Percentiles rank a stretch among this genome's conserved stretches.
phyloP scores from a whole-genome alignment of 2,797 vertebrate species.

The Amblyraja radiata region DNA sequence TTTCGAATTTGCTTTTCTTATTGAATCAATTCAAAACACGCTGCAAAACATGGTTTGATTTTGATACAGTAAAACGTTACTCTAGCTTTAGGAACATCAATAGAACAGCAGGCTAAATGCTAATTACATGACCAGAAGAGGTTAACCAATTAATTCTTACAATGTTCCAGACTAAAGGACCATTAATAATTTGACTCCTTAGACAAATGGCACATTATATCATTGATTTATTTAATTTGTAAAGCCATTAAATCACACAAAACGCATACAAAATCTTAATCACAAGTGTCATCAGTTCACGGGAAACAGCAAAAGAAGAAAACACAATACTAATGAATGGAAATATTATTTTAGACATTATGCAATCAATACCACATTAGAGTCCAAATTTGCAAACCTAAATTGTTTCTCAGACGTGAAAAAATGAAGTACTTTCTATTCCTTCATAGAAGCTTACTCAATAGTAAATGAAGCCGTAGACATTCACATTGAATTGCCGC shows the following conservation, averaged over 20 bases:
- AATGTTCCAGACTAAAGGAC: not conserved
- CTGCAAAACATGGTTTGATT: not conserved
- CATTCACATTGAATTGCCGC: slow-evolving; percentile 26
- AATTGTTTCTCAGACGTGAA: not conserved
- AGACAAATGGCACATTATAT: slow-evolving; percentile 28
- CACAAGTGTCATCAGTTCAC: not conserved
- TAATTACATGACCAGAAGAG: slow-evolving; percentile 29
- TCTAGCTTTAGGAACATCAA: slow-evolving; percentile 6
- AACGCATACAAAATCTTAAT: not conserved
- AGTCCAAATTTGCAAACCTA: not conserved
- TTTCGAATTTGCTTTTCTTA: not conserved
- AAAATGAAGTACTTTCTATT: not conserved
- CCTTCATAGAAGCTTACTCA: slow-evolving; percentile 1
- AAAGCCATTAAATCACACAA: slow-evolving; percentile 27
- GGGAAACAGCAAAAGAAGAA: not conserved
- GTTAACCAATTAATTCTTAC: slow-evolving; percentile 31
- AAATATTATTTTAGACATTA: not conserved
- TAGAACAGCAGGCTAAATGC: slow-evolving; percentile 6
- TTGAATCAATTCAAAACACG: not conserved
- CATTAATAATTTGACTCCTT: slow-evolving; percentile 29
- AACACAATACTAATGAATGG: slow-evolving; percentile 18
- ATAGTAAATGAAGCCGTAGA: slow-evolving; percentile 4
- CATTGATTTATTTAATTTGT: slow-evolving; percentile 35
- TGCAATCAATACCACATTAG: not conserved
- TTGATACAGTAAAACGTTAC: slow-evolving; percentile 16